Evolutionary conservation across 2,113 vertebrate species (phyloP).

Genomic region (Dermatemys mawii): DNA sequence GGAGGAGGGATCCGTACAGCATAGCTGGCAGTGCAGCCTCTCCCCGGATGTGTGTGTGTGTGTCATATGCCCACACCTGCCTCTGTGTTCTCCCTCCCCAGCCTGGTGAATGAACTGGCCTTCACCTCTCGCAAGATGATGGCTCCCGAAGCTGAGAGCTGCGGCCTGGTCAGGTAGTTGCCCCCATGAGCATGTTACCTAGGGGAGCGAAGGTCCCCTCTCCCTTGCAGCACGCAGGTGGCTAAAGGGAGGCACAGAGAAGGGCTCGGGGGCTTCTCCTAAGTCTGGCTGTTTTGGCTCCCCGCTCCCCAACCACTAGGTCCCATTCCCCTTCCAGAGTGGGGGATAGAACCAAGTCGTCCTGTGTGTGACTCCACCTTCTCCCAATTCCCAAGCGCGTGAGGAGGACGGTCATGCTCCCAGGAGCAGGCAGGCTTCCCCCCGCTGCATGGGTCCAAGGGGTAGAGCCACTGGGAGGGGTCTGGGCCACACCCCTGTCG

Average conservation of each 20-base stretch:
- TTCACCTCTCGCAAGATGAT: slow-evolving; percentile 89
- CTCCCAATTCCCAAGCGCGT: not conserved
- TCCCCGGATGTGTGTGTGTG: not conserved
- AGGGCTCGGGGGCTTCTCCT: not conserved
- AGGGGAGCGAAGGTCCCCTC: not conserved
- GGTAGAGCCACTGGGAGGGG: not conserved
- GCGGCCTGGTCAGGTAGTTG: slow-evolving; percentile 88
- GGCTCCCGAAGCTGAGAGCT: slow-evolving; percentile 86
- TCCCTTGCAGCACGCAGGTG: not conserved
- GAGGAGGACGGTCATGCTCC: not conserved
- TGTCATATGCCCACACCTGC: not conserved
- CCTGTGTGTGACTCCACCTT: not conserved
- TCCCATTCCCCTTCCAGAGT: not conserved
- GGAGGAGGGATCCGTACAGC: not conserved
- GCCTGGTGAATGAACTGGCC: slow-evolving; percentile 89
- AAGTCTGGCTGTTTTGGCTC: not conserved
- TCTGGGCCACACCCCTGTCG: not conserved
- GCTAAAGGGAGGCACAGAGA: not conserved
- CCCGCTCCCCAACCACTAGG: not conserved
- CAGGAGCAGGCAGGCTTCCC: not conserved
- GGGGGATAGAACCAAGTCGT: not conserved
- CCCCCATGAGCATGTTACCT: not conserved
- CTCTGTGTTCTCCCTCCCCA: slow-evolving; percentile 16
- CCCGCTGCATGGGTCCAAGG: too few relatives aligned
- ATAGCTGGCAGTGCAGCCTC: not conserved